Base-by-base conservation (phyloP, 1,140 invertebrate species). In the Drosophila sp. region DNA sequence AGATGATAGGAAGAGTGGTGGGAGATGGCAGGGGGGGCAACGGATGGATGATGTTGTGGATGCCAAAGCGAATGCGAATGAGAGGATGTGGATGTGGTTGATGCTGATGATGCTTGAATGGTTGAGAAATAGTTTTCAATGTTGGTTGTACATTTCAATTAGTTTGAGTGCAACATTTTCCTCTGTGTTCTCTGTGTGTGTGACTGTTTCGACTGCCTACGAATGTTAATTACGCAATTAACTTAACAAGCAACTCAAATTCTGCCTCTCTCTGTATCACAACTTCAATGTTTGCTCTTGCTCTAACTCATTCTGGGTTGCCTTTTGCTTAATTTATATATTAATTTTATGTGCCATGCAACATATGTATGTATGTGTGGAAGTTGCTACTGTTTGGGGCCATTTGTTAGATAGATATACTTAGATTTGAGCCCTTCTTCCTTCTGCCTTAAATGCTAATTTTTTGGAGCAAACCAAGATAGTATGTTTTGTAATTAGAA, bases 171-270 rank as follows among this genome's bases (percentile, higher is more conserved):
- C 17, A 54, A 29, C 44, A 50, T 50, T 38, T 68, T 65, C 35
- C 35, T 32, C 38, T 29, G 11, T 40, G 23, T 60, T 29, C 32
- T 23, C 17, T 25, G 32, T 50, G 38, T 29, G 68, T 40, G 25
- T 17, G 55, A 27, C 35, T 27, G 4, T 65, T 35, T 38, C 57
- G 41, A 58, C 60, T 70, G 70, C 66, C 57, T 58, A 25, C 68
- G 79, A 72, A 82, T 87, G 83, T 82, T 87, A 86, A 87, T 86
- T 83, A 87, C 76, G 83, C 79, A 79, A 87, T 86, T 83, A 79
- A 87, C 76, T 87, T 83, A 85, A 86, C 83, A 69, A 69, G 70
- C 64, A 66, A 47, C 71, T 60, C 60, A 55, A 66, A 47, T 38
- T 25, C 27, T 58, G 23, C 27, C 4, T 25, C 25, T 7, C 23